Conservation (phyloP, 2,797 vertebrate genomes). For the Pangasius djambal region DNA sequence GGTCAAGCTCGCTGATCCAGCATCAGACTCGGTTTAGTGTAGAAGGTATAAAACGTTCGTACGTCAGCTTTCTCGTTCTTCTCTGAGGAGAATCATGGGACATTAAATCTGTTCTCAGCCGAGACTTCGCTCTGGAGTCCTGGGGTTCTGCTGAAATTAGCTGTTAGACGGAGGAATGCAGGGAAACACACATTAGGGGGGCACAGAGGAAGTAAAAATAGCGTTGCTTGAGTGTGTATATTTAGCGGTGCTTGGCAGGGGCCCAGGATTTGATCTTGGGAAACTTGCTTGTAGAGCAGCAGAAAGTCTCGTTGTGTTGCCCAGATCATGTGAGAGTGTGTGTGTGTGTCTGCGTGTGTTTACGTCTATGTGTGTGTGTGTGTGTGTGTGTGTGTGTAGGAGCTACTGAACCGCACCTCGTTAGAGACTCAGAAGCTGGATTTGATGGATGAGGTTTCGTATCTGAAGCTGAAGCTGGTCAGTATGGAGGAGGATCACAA, state of each 20-base stretch:
- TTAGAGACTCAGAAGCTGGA: slow-evolving; percentile 95
- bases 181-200: slow-evolving; percentile 46
- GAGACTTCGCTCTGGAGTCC: slow-evolving; percentile 19
- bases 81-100: slow-evolving; percentile 5
- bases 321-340: not conserved
- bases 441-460: slow-evolving; percentile 92
- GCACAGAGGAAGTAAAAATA: slow-evolving; percentile 72
- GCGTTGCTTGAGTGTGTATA: slow-evolving; percentile 68
- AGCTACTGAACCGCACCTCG: slow-evolving; percentile 89
- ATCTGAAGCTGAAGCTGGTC: slow-evolving; percentile 91
- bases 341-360: not conserved
- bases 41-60: not conserved
- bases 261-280: slow-evolving; percentile 59
- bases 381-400: slow-evolving; percentile 71
- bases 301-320: not conserved
- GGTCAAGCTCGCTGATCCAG: not conserved
- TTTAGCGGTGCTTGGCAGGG: slow-evolving; percentile 70
- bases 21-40: not conserved
- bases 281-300: slow-evolving; percentile 58
- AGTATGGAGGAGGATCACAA: slow-evolving; percentile 86
- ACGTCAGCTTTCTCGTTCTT: not conserved
- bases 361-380: slow-evolving; percentile 16
- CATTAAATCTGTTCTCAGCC: slow-evolving; percentile 17
- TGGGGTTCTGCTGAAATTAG: slow-evolving; percentile 49
- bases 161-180: slow-evolving; percentile 50